Conservation (phyloP, 2,888 invertebrate species). For the Coenonympha glycerion region DNA sequence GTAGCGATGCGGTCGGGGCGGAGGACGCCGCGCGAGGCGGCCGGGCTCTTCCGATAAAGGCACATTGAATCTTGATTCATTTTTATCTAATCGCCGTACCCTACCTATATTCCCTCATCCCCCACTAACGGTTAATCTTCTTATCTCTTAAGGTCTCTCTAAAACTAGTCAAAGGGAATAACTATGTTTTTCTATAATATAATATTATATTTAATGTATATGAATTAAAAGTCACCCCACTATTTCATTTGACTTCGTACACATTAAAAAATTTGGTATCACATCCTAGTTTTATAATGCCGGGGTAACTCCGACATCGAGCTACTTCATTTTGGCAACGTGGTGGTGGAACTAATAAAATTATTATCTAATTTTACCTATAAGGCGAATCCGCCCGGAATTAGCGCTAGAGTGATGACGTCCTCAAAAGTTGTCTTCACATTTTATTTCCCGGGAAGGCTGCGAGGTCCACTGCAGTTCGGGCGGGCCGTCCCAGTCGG, state of each 20-base stretch:
- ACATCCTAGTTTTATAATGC: conserved; percentile 66
- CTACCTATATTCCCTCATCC: conserved; percentile 50
- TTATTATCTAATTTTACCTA: conserved; percentile 70
- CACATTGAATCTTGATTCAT: conserved; percentile 71
- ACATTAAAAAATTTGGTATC: conserved; percentile 63
- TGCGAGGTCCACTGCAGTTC: conserved; percentile 63
- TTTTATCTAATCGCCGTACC: conserved; percentile 59
- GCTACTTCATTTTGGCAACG: conserved; percentile 71
- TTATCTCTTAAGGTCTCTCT: conserved; percentile 51
- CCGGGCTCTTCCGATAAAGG: conserved; percentile 71
- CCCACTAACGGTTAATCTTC: conserved; percentile 44
- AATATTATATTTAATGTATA: conserved; percentile 43
- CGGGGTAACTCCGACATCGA: conserved; percentile 46
- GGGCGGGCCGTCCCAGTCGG: conserved; percentile 60
- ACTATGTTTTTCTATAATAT: conserved; percentile 36
- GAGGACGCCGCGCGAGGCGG: conserved; percentile 61
- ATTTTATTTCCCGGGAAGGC: conserved; percentile 63
- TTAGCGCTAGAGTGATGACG: conserved; percentile 52
- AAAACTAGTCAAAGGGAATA: conserved; percentile 59
- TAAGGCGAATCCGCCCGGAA: conserved; percentile 55
- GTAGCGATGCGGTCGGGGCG: conserved; percentile 40
- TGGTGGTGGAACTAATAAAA: conserved; percentile 72
- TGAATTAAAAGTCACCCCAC: conserved; percentile 70
- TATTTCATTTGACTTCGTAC: conserved; percentile 58
- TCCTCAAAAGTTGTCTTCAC: conserved; percentile 65